Base-by-base conservation (phyloP, 2,888 invertebrate genomes). In the Stenchaetothrips biformis region DNA sequence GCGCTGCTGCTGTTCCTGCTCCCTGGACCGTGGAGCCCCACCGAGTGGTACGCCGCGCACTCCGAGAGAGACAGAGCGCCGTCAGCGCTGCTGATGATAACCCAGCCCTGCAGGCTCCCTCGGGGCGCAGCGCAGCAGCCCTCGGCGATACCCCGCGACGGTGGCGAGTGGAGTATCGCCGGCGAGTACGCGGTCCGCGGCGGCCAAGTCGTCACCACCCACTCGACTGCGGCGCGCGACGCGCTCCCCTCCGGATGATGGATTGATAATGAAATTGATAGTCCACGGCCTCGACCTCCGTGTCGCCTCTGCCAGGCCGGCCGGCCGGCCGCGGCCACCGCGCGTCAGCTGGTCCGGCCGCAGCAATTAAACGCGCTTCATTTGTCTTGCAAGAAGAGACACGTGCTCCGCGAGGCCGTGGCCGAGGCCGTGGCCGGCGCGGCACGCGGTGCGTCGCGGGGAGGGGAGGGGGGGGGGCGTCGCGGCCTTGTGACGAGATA, bases 211-310 rank as follows among this genome's bases (percentile, higher is more conserved):
- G 53, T 53, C 53, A 53, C 53, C 53, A 53, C 53, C 53, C 59
- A 13, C 67, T 25, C 67, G 7, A 21, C 25, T 25, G 21, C 67
- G 8, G 37, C 37, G 37, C 37, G 37, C 37, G 37, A 37, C 37
- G 37, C 37, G 37, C 59, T 18, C 9, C 6, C 59, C 59, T 59
- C 59, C 67, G 21, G 25, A 74, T 74, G 67, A 74, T 74, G 25
- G 25, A 74, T 74, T 74, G 67, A 74, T 74, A 74, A 74, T 74
- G 67, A 74, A 74, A 74, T 74, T 74, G 67, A 74, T 74, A 74
- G 67, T 74, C 9, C 13, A 0, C 67, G 21, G 67, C 11, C 67
- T 74, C 59, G 59, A 59, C 59, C 59, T 18, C 59, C 37, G 37
- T 4, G 37, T 37, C 37, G 37, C 37, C 37, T 37, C 37, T 4